A percentile compares a stretch with the other conserved stretches of the same genome.
These are phyloP conservation scores for Drosophila borealis DNA, from an alignment of 2,888 invertebrate genomes.

Conservation along the genomic window DNA sequence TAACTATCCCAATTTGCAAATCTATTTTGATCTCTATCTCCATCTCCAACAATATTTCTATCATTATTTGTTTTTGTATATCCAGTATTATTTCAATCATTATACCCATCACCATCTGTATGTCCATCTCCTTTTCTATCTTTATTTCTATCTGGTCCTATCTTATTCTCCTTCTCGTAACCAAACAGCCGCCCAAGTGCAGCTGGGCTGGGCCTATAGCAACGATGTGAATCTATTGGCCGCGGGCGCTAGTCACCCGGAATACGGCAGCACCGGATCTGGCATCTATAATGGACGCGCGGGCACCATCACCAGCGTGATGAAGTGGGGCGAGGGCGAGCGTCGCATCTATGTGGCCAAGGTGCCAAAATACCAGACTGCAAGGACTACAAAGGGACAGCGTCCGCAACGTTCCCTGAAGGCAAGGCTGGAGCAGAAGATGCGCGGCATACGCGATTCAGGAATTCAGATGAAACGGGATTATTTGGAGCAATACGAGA, in stretches of 20 bases:
- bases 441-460: background rate
- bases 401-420: background rate
- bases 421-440: background rate
- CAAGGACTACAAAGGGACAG: background rate
- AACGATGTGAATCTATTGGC: slow-evolving; percentile 90
- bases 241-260: slow-evolving; percentile 89
- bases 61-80: too few species aligned
- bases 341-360: slow-evolving; percentile 72
- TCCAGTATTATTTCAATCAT: background rate
- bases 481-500: slow-evolving; percentile 61
- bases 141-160: background rate
- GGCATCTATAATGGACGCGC: slow-evolving; percentile 89
- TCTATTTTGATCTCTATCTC: too few species aligned
- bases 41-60: too few species aligned
- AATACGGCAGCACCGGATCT: slow-evolving; percentile 88
- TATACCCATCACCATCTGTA: background rate
- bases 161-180: background rate
- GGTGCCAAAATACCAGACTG: slow-evolving; percentile 68
- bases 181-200: slow-evolving; percentile 86
- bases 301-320: slow-evolving; percentile 68
- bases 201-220: slow-evolving; percentile 89
- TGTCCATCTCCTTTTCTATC: background rate
- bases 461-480: slow-evolving; percentile 72
- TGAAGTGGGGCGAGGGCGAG: slow-evolving; percentile 64
- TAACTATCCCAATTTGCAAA: too few species aligned